Evolutionary conservation across 2,888 invertebrate genomes (phyloP).

Genomic region (Sabatieria punctata): DNA sequence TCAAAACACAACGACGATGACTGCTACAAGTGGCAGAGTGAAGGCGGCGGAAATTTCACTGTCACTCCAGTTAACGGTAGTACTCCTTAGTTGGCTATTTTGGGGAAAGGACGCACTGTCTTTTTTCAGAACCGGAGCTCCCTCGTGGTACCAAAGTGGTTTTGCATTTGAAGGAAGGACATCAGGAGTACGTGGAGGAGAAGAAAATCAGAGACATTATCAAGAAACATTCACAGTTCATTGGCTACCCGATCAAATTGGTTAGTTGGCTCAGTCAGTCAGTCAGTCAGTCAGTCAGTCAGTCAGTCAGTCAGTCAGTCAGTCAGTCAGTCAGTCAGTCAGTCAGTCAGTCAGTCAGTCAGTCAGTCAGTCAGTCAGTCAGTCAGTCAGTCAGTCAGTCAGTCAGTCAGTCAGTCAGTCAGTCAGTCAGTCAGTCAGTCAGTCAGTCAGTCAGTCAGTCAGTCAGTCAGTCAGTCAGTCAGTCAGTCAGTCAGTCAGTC

Average conservation of each 20-base stretch:
- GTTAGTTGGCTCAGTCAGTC: too few species aligned
- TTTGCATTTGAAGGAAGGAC: constrained; percentile 85
- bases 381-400: too few species aligned
- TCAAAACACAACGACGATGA: constrained; percentile 97
- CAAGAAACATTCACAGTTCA: constrained; percentile 97
- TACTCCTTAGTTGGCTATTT: neutral
- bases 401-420: too few species aligned
- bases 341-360: too few species aligned
- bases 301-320: constrained; percentile 26
- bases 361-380: too few species aligned
- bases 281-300: too few species aligned
- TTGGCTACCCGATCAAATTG: constrained; percentile 92
- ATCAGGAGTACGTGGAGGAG: constrained; percentile 83
- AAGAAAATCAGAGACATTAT: constrained; percentile 85
- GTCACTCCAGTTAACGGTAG: constrained; percentile 52
- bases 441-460: too few species aligned
- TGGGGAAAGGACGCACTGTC: constrained; percentile 5
- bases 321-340: too few species aligned
- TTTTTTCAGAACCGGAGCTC: constrained; percentile 27
- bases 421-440: too few species aligned
- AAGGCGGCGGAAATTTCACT: constrained; percentile 94
- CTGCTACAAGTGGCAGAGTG: constrained; percentile 91
- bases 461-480: too few species aligned
- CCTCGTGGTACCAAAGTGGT: constrained; percentile 80
- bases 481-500: too few species aligned